phyloP scores from a whole-genome alignment of 2,888 invertebrate species.

The Macaria notata region DNA sequence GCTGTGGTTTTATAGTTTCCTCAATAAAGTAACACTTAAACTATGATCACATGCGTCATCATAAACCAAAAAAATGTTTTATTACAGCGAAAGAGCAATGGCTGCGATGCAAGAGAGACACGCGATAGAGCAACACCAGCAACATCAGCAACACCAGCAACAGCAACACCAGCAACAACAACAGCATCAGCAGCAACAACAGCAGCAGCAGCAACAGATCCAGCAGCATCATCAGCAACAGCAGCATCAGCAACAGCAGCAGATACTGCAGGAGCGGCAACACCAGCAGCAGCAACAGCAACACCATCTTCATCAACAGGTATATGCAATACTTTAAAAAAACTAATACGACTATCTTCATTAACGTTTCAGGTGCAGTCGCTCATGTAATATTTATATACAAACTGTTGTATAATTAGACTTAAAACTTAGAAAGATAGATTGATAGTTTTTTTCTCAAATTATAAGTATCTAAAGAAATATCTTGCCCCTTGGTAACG shows the following conservation, averaged over 20 bases:
- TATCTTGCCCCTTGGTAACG: no score
- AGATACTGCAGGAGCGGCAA: conserved; percentile 48
- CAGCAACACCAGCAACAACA: conserved; percentile 41
- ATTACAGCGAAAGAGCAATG: conserved; percentile 54
- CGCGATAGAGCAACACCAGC: conserved; percentile 59
- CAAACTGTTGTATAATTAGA: no score
- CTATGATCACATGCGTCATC: no score
- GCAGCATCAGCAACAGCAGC: conserved; percentile 35
- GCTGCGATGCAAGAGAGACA: conserved; percentile 67
- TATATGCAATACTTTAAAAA: background rate
- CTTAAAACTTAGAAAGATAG: no score
- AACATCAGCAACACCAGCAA: conserved; percentile 55
- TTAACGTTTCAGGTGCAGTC: no score
- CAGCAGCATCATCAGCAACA: conserved; percentile 43
- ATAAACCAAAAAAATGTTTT: conserved; percentile 1
- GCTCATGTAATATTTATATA: no score
- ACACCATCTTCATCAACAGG: conserved; percentile 10
- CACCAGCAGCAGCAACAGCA: conserved; percentile 17
- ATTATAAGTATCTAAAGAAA: no score
- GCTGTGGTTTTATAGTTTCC: no score
- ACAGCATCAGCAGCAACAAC: conserved; percentile 44
- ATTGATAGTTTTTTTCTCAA: no score
- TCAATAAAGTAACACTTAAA: no score
- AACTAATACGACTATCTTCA: no score
- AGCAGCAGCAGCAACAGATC: conserved; percentile 47